Evolutionary conservation across 2,113 vertebrate genomes (phyloP).

Genomic region (Myrmecobius fasciatus): DNA sequence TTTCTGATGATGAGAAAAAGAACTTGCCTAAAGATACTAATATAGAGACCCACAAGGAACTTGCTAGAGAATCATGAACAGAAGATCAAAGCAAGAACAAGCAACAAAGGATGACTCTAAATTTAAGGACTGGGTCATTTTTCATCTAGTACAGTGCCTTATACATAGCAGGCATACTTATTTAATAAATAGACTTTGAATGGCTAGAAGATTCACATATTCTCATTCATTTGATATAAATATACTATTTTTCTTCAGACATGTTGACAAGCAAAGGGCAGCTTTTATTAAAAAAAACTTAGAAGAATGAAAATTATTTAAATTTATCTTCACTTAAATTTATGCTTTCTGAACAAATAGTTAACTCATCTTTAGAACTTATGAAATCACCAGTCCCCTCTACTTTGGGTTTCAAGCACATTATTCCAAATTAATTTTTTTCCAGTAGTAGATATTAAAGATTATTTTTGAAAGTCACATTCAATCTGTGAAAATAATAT

Average conservation of each 20-base stretch:
- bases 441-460: not conserved
- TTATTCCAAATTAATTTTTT: not conserved
- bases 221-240: not conserved
- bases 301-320: not conserved
- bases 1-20: not conserved
- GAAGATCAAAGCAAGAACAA: not conserved
- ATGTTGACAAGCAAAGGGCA: not conserved
- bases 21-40: not conserved
- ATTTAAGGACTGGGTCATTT: not conserved
- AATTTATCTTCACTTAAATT: not conserved
- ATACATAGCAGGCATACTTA: not conserved
- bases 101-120: not conserved
- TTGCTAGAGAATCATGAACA: not conserved
- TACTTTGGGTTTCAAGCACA: not conserved
- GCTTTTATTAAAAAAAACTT: not conserved
- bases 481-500: not conserved
- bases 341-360: not conserved
- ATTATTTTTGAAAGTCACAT: not conserved
- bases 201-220: not conserved
- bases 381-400: not conserved
- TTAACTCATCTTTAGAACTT: not conserved
- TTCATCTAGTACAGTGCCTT: not conserved
- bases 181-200: not conserved
- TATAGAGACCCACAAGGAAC: not conserved
- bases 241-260: not conserved